phyloP scores from a whole-genome alignment of 2,888 invertebrate genomes.

The Netelia melanura region DNA sequence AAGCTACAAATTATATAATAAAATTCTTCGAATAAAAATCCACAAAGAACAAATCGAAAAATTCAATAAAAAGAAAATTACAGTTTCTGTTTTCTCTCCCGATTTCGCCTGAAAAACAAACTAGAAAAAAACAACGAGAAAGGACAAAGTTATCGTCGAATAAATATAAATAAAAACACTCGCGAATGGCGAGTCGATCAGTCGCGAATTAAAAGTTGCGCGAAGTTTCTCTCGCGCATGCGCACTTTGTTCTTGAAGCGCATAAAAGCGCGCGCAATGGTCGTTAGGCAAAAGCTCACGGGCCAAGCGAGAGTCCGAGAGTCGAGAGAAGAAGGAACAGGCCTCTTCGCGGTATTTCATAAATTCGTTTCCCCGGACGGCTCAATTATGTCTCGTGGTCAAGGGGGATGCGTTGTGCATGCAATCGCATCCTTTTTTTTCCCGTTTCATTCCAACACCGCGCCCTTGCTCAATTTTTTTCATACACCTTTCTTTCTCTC shows the following conservation, averaged over 20 bases:
- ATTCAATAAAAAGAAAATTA: background rate
- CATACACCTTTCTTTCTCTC: background rate
- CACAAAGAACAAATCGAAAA: background rate
- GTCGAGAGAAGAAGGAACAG: constrained; percentile 11
- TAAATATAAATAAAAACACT: constrained; percentile 50
- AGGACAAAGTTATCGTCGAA: constrained; percentile 3
- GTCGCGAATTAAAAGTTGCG: constrained; percentile 44
- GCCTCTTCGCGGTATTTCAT: constrained; percentile 61
- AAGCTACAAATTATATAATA: no score
- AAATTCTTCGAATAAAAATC: background rate
- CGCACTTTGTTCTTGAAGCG: constrained; percentile 4
- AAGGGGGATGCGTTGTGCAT: constrained; percentile 46
- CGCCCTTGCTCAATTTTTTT: background rate
- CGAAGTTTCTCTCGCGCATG: background rate
- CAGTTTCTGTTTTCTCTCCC: background rate
- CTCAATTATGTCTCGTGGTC: constrained; percentile 68
- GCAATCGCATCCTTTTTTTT: constrained; percentile 39
- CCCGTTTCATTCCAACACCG: constrained; percentile 16
- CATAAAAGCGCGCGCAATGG: constrained; percentile 1
- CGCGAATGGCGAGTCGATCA: constrained; percentile 30
- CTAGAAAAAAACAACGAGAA: background rate
- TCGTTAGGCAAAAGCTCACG: constrained; percentile 12
- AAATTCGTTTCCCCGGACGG: constrained; percentile 68
- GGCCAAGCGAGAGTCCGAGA: constrained; percentile 2
- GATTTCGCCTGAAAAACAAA: background rate